phyloP scores from a whole-genome alignment of 2,797 vertebrate species.

The Darevskia nairensis region DNA sequence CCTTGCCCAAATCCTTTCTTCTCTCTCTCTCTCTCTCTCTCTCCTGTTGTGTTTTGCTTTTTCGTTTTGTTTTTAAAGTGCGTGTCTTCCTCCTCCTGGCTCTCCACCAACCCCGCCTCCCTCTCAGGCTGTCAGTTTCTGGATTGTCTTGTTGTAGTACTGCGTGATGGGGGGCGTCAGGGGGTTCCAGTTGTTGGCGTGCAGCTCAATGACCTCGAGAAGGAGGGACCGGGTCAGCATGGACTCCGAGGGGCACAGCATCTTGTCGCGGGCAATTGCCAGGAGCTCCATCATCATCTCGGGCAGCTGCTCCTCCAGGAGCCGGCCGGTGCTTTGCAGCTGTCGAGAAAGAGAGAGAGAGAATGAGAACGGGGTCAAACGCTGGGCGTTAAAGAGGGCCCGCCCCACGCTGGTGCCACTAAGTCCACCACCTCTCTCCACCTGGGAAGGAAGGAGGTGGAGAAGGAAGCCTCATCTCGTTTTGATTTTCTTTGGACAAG shows the following conservation, averaged over 20 bases:
- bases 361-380: slow-evolving; percentile 43
- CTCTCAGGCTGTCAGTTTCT: slow-evolving; percentile 92
- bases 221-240: slow-evolving; percentile 95
- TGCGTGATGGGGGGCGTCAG: slow-evolving; percentile 94
- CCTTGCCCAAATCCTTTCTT: neutral
- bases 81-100: slow-evolving; percentile 67
- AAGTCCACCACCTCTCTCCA: neutral
- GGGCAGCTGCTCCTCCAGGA: slow-evolving; percentile 96
- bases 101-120: slow-evolving; percentile 71
- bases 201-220: slow-evolving; percentile 98
- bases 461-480: neutral
- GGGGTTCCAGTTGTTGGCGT: slow-evolving; percentile 96
- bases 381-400: slow-evolving; percentile 24
- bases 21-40: neutral
- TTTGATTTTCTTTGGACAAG: neutral
- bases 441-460: neutral
- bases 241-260: slow-evolving; percentile 94
- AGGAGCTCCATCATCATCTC: slow-evolving; percentile 98
- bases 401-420: fast-evolving
- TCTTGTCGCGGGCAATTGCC: slow-evolving; percentile 93
- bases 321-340: slow-evolving; percentile 93
- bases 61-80: slow-evolving; percentile 30
- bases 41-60: neutral
- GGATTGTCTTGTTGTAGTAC: slow-evolving; percentile 99
- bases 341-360: slow-evolving; percentile 65